Evolutionary conservation across 2,888 invertebrate genomes (phyloP).

Genomic region (Serrognathus titanus): DNA sequence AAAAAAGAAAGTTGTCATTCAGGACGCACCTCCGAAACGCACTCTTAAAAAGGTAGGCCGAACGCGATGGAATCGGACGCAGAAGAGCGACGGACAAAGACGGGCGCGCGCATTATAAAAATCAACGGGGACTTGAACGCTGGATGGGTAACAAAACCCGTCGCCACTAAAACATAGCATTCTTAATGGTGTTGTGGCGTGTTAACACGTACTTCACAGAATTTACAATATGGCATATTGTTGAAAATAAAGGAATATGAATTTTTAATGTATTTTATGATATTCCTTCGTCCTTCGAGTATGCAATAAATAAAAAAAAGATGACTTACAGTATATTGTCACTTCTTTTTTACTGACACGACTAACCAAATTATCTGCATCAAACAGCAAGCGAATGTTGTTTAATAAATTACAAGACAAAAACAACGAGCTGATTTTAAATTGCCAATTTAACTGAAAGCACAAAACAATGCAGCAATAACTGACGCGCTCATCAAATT

Average conservation of each 20-base stretch:
- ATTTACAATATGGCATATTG: conserved; percentile 21
- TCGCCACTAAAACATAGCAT: conserved; percentile 23
- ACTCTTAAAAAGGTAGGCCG: not conserved
- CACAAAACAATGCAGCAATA: too few relatives aligned
- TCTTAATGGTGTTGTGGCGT: conserved; percentile 32
- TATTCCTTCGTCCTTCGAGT: not conserved
- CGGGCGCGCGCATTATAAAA: conserved; percentile 10
- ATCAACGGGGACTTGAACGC: conserved; percentile 27
- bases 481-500: too few relatives aligned
- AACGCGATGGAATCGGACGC: conserved; percentile 2
- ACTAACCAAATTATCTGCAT: too few relatives aligned
- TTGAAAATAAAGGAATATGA: conserved; percentile 1
- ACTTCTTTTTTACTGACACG: too few relatives aligned
- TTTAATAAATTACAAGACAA: too few relatives aligned
- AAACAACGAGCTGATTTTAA: too few relatives aligned
- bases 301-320: not conserved
- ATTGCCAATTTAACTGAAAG: too few relatives aligned
- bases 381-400: too few relatives aligned
- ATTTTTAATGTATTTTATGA: not conserved
- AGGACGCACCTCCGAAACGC: not conserved
- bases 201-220: conserved; percentile 34
- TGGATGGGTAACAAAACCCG: conserved; percentile 29
- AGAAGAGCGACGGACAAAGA: conserved; percentile 12
- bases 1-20: not conserved
- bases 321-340: too few relatives aligned